Percentiles rank a stretch among this genome's conserved stretches.
Conservation (phyloP, 2,888 invertebrate genomes). For the Drosophila lutescens region DNA sequence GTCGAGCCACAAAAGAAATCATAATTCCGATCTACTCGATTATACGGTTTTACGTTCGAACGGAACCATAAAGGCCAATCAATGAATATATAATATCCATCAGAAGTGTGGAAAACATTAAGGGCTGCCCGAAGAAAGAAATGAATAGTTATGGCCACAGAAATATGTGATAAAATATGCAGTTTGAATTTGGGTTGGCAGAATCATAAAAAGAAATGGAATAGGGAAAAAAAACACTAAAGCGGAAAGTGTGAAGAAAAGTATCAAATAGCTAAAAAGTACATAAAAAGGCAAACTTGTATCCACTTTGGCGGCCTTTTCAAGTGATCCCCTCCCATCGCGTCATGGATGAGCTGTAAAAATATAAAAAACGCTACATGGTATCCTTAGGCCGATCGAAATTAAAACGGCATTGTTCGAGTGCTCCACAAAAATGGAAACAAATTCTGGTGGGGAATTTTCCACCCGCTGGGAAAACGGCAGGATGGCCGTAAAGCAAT, state of each 20-base stretch:
- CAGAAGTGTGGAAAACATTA: slow-evolving; percentile 76
- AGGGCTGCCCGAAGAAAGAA: slow-evolving; percentile 40
- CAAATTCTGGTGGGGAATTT: slow-evolving; percentile 14
- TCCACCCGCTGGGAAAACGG: slow-evolving; percentile 40
- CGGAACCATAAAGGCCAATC: slow-evolving; percentile 60
- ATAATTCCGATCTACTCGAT: slow-evolving; percentile 37
- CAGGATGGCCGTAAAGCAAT: slow-evolving; percentile 34
- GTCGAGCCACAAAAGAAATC: slow-evolving; percentile 15
- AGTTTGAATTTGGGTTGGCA: slow-evolving; percentile 51
- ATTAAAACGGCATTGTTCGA: slow-evolving; percentile 50
- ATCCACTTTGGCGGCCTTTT: slow-evolving; percentile 34
- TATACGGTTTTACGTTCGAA: slow-evolving; percentile 42
- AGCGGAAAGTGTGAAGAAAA: slow-evolving; percentile 70
- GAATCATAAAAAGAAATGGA: slow-evolving; percentile 52
- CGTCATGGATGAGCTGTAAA: slow-evolving; percentile 71
- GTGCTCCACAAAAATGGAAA: slow-evolving; percentile 13
- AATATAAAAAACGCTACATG: slow-evolving; percentile 76
- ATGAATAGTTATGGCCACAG: slow-evolving; percentile 39
- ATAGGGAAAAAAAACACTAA: slow-evolving; percentile 43
- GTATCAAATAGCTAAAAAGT: slow-evolving; percentile 72
- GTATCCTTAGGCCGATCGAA: slow-evolving; percentile 57
- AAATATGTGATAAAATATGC: slow-evolving; percentile 55
- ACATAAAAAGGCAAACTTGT: slow-evolving; percentile 21
- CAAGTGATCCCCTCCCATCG: slow-evolving; percentile 38
- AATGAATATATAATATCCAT: slow-evolving; percentile 71